A percentile compares a stretch with the other conserved stretches of the same genome.
phyloP scores from a whole-genome alignment of 2,113 vertebrate genomes.

The Telmatochromis bifrenatus region DNA sequence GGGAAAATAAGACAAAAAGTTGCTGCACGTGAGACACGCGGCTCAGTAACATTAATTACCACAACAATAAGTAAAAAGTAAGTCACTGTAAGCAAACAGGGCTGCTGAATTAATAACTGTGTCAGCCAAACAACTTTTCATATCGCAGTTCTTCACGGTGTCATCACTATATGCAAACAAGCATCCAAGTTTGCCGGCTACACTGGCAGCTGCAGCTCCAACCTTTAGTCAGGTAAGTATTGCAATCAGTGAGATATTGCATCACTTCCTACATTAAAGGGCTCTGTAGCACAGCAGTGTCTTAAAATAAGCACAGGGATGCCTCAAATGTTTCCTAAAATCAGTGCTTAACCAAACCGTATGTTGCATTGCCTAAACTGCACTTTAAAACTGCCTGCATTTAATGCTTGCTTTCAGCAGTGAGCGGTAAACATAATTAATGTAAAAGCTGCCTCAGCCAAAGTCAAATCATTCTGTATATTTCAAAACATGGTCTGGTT shows the following conservation, averaged over 20 bases:
- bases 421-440: not conserved
- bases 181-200: not conserved
- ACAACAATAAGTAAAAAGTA: not conserved
- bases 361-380: not conserved
- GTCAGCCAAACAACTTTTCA: not conserved
- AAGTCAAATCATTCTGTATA: not conserved
- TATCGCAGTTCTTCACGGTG: not conserved
- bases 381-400: not conserved
- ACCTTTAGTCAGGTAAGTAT: not conserved
- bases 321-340: not conserved
- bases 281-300: not conserved
- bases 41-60: not conserved
- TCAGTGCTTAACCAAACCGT: not conserved
- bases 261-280: conserved; percentile 28
- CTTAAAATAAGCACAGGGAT: not conserved
- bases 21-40: not conserved
- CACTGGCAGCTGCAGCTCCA: not conserved
- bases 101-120: not conserved
- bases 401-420: not conserved
- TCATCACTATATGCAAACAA: not conserved
- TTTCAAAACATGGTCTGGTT: not conserved
- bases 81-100: not conserved
- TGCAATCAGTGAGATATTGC: conserved; percentile 4
- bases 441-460: not conserved
- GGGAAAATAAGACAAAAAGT: not conserved